phyloP scores from a whole-genome alignment of 1,140 invertebrate species.

The Sipha flava region DNA sequence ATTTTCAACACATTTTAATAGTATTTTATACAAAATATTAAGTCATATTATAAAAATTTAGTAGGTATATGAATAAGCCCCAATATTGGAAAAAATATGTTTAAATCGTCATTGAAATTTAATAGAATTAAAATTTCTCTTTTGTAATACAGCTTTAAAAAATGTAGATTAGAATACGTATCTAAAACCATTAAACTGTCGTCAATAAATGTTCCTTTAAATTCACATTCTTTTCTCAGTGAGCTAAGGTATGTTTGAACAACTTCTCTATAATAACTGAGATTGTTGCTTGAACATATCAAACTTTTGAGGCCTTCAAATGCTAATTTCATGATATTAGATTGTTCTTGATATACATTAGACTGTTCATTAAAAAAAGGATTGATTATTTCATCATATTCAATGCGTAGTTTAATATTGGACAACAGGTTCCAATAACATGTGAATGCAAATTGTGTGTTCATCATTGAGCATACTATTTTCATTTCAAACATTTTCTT shows the following conservation, averaged over 20 bases:
- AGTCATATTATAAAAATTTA: neutral
- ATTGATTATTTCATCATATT: neutral
- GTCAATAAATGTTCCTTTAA: slow-evolving; percentile 9
- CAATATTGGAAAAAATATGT: neutral
- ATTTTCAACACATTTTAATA: too few species aligned
- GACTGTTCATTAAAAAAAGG: slow-evolving; percentile 26
- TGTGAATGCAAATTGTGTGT: neutral
- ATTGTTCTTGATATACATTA: slow-evolving; percentile 20
- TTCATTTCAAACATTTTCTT: slow-evolving; percentile 17
- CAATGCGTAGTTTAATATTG: neutral
- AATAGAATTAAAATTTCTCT: slow-evolving; percentile 8
- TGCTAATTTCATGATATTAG: neutral
- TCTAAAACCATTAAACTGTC: neutral
- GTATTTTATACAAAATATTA: neutral
- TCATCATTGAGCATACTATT: neutral
- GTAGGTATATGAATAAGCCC: neutral
- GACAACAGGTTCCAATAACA: slow-evolving; percentile 12
- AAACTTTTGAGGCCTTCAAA: slow-evolving; percentile 17
- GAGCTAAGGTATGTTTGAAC: neutral
- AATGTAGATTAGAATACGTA: slow-evolving; percentile 3
- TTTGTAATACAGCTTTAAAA: neutral
- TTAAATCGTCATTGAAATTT: neutral
- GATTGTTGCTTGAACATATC: neutral
- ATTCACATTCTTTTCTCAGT: neutral
- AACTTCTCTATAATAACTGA: neutral